These are phyloP conservation scores for Diuraphis noxia DNA, from an alignment of 1,140 invertebrate genomes.

Conservation along the genomic window DNA sequence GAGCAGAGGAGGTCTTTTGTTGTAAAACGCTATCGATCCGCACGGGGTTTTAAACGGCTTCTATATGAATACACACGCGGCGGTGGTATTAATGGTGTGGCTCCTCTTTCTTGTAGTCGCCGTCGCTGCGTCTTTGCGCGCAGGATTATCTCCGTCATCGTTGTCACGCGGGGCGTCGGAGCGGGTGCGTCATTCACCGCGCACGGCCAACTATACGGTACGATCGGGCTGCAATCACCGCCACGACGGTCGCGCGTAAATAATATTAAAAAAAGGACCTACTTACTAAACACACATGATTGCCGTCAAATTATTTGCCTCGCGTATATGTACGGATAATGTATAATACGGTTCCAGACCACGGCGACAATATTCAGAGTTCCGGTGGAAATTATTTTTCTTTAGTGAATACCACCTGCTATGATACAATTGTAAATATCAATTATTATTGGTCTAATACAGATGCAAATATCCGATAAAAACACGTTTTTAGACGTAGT, in stretches of 20 bases:
- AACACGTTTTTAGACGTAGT: background rate
- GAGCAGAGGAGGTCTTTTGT: slow-evolving; percentile 36
- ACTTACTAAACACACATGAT: background rate
- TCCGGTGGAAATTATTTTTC: background rate
- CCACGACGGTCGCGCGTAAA: background rate
- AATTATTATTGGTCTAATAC: background rate
- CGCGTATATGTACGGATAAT: background rate
- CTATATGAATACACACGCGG: slow-evolving; percentile 34
- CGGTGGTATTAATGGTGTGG: slow-evolving; percentile 39
- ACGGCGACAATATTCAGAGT: background rate
- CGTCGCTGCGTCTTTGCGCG: slow-evolving; percentile 16
- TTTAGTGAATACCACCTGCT: background rate
- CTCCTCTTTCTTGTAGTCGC: slow-evolving; percentile 19
- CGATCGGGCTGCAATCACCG: background rate
- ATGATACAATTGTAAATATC: background rate
- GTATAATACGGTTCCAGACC: background rate
- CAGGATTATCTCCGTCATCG: background rate
- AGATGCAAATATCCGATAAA: background rate
- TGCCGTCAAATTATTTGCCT: background rate
- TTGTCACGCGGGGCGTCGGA: background rate
- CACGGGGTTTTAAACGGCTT: slow-evolving; percentile 49
- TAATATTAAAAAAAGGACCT: no score
- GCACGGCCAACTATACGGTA: background rate
- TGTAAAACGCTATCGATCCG: slow-evolving; percentile 52
- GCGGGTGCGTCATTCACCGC: background rate